Evolutionary conservation across 2,888 invertebrate species (phyloP).

Genomic region (Agrilus mali): DNA sequence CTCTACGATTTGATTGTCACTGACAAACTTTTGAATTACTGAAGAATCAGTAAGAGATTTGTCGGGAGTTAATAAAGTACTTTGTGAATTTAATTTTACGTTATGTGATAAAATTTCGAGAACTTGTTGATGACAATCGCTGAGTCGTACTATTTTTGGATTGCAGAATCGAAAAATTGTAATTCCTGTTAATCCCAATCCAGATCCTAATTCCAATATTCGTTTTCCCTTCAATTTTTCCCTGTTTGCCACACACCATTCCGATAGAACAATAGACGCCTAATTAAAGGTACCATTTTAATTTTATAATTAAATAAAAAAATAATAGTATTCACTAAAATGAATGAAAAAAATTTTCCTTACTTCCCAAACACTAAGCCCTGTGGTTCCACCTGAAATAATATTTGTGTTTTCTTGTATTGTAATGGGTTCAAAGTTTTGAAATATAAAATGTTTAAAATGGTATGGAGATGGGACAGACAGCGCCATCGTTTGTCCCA

Average conservation of each 20-base stretch:
- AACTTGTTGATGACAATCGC: constrained; percentile 59
- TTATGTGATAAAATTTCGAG: constrained; percentile 50
- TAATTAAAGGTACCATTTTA: constrained; percentile 27
- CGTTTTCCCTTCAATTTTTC: constrained; percentile 39
- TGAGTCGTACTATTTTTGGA: constrained; percentile 44
- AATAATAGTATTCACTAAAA: too few relatives aligned
- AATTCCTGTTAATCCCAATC: constrained; percentile 62
- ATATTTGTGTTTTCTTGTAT: constrained; percentile 59
- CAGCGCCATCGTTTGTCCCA: constrained; percentile 41
- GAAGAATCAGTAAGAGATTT: too few relatives aligned
- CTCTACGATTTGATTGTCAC: constrained; percentile 11
- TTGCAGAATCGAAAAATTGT: constrained; percentile 42
- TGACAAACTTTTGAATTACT: not conserved
- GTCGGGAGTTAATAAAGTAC: too few relatives aligned
- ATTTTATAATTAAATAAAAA: too few relatives aligned
- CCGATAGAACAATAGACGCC: constrained; percentile 57
- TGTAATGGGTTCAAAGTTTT: constrained; percentile 37
- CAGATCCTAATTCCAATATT: constrained; percentile 65
- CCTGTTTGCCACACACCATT: constrained; percentile 52
- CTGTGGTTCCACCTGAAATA: constrained; percentile 68
- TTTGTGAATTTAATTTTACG: constrained; percentile 43
- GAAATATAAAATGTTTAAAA: constrained; percentile 51
- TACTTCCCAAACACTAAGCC: constrained; percentile 69
- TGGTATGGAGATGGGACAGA: constrained; percentile 31
- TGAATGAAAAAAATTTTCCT: constrained; percentile 3